A percentile compares a stretch with the other conserved stretches of the same genome.
Evolutionary conservation across 1,140 invertebrate genomes (phyloP).

Genomic region (Drosophila yakuba): DNA sequence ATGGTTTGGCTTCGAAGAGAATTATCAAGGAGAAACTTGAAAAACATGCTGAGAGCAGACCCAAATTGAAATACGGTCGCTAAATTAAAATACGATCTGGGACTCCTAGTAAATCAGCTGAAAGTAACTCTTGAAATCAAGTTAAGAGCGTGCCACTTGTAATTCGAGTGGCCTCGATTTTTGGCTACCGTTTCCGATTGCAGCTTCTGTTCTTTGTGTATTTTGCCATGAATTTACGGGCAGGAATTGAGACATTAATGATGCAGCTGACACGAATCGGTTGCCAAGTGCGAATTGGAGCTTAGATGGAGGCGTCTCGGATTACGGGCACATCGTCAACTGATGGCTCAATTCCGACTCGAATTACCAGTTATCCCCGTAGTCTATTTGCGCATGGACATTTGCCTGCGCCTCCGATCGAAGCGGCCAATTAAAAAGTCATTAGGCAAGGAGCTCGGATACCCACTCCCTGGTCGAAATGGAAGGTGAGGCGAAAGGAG

Average conservation of each 20-base stretch:
- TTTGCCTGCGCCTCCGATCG: constrained; percentile 28
- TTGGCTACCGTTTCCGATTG: constrained; percentile 53
- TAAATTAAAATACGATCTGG: background rate
- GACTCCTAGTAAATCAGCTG: background rate
- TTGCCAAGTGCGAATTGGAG: constrained; percentile 51
- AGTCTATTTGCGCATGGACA: constrained; percentile 35
- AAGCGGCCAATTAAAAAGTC: constrained; percentile 73
- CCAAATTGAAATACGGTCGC: background rate
- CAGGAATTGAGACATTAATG: constrained; percentile 31
- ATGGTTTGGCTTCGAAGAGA: background rate
- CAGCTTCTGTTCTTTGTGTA: constrained; percentile 32
- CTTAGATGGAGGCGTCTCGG: constrained; percentile 62
- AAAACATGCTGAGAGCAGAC: background rate
- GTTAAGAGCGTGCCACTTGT: constrained; percentile 42
- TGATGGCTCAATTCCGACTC: constrained; percentile 68
- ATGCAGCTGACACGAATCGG: constrained; percentile 32
- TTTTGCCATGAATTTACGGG: constrained; percentile 3
- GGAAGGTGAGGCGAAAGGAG: background rate
- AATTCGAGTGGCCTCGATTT: constrained; percentile 41
- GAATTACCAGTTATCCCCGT: constrained; percentile 39
- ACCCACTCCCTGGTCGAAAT: background rate
- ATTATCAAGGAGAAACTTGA: too few species aligned
- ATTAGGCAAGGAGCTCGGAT: constrained; percentile 53
- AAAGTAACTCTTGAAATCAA: constrained; percentile 11
- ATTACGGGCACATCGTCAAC: constrained; percentile 48